phyloP scores from a whole-genome alignment of 2,888 invertebrate genomes.

The Phyllotreta striolata region DNA sequence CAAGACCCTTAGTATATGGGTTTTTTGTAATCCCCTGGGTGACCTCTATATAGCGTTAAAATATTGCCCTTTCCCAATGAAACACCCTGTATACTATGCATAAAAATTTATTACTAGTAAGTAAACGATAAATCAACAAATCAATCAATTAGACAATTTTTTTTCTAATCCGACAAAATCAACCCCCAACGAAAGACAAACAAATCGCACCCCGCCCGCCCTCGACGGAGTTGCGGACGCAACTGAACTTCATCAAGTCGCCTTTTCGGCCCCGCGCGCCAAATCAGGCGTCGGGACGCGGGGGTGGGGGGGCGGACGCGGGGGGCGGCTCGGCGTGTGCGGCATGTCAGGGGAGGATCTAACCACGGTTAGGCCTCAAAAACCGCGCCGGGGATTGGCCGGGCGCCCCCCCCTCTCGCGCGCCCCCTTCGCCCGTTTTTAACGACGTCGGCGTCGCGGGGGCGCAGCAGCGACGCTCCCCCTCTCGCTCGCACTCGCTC shows the following conservation, averaged over 20 bases:
- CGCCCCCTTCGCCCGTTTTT: constrained; percentile 48
- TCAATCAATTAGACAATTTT: too few species aligned
- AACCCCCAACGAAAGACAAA: neutral
- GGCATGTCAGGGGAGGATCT: constrained; percentile 63
- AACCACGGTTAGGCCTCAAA: constrained; percentile 63
- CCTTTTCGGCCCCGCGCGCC: constrained; percentile 41
- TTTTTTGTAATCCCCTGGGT: too few species aligned
- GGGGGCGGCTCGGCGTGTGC: constrained; percentile 47
- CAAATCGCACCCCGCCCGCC: neutral
- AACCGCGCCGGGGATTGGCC: constrained; percentile 64
- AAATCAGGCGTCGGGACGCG: constrained; percentile 45
- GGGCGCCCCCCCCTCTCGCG: constrained; percentile 54
- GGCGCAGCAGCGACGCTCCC: constrained; percentile 12
- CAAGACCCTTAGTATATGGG: too few species aligned
- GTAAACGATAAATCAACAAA: too few species aligned
- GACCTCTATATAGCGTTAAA: too few species aligned
- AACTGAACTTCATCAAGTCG: constrained; percentile 40
- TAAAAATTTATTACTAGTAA: too few species aligned
- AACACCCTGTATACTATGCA: too few species aligned
- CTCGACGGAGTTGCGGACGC: constrained; percentile 23
- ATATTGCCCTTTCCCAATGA: too few species aligned
- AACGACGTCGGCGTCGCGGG: constrained; percentile 39
- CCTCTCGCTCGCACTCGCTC: constrained; percentile 10
- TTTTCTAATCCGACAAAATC: too few species aligned
- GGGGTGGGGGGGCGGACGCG: constrained; percentile 54